These are phyloP conservation scores for Oscheius sp. DNA, from an alignment of 2,888 invertebrate genomes.

Conservation along the genomic window DNA sequence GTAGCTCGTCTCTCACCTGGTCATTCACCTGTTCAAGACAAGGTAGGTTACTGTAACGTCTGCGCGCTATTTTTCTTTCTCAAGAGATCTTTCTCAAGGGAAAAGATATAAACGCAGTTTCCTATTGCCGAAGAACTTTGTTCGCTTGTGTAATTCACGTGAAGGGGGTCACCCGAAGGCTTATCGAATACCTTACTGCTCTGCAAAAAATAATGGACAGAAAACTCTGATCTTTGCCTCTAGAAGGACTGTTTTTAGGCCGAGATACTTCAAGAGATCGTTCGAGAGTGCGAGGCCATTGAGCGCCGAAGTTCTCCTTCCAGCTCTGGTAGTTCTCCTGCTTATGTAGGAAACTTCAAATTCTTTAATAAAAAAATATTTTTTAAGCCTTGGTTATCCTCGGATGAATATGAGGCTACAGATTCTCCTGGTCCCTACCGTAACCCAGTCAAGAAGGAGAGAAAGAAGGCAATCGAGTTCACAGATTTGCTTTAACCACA, in stretches of 20 bases:
- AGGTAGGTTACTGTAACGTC: neutral
- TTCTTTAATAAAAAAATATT: neutral
- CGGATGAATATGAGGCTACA: conserved; percentile 31
- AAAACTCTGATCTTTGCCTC: neutral
- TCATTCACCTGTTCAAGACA: conserved; percentile 21
- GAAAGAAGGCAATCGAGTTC: conserved; percentile 33
- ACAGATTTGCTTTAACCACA: neutral
- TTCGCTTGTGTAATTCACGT: conserved; percentile 12
- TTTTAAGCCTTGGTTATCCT: conserved; percentile 34
- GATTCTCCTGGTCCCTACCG: conserved; percentile 21
- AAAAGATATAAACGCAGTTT: neutral
- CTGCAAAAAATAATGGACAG: neutral
- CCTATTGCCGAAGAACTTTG: conserved; percentile 13
- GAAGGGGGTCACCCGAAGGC: conserved; percentile 3
- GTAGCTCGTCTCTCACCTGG: conserved; percentile 18
- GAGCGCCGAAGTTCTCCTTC: conserved; percentile 28
- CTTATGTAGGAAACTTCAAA: neutral
- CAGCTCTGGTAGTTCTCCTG: conserved; percentile 15
- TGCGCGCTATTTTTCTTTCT: too few relatives aligned
- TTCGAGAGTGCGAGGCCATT: conserved; percentile 66
- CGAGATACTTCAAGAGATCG: conserved; percentile 65
- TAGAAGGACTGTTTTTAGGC: conserved; percentile 40
- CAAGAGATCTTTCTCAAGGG: neutral
- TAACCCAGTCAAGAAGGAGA: conserved; percentile 43
- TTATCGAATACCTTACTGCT: neutral